Evolutionary conservation across 1,140 invertebrate genomes (phyloP), one percentile per base, ranked within the genome.

Genomic region (Drosophila serrata): DNA sequence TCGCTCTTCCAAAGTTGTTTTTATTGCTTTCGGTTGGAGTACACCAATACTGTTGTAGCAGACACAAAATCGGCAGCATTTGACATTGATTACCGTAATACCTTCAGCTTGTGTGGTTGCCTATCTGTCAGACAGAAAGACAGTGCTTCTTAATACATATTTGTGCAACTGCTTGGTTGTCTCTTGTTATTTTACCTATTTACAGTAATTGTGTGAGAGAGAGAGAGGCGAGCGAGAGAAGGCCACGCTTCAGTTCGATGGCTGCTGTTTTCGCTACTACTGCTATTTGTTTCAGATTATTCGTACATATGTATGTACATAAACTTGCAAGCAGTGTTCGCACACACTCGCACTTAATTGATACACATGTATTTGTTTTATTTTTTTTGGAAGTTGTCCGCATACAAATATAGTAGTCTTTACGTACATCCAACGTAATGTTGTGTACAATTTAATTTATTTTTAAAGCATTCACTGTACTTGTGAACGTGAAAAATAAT

Each of bases 71-170:
- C 84, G 79, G 79, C 76, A 85, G 81, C 82, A 68, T 86, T 86
- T 90, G 85, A 90, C 85, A 90, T 90, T 90, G 85, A 90, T 90
- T 90, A 90, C 85, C 75, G 85, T 90, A 90, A 90, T 90, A 90
- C 85, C 78, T 79, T 85, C 79, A 75, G 40, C 59, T 39, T 69
- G 46, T 75, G 24, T 74, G 55, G 59, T 43, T 63, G 70, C 58
- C 49, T 84, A 46, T 73, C 63, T 62, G 49, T 51, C 49, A 22
- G 49, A 15, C 49, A 35, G 31, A 35, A 19, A 53, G 31, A 53
- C 31, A 55, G 60, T 49, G 77, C 68, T 72, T 74, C 79, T 80
- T 74, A 84, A 84, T 88, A n/a, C n/a, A n/a, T n/a, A 90, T 88
- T 88, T 88, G 84, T 90, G 84, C 84, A 88, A 88, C 80, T 88